Base-by-base conservation (phyloP, 2,888 invertebrate genomes). In the Drosophila nigritarsus region DNA sequence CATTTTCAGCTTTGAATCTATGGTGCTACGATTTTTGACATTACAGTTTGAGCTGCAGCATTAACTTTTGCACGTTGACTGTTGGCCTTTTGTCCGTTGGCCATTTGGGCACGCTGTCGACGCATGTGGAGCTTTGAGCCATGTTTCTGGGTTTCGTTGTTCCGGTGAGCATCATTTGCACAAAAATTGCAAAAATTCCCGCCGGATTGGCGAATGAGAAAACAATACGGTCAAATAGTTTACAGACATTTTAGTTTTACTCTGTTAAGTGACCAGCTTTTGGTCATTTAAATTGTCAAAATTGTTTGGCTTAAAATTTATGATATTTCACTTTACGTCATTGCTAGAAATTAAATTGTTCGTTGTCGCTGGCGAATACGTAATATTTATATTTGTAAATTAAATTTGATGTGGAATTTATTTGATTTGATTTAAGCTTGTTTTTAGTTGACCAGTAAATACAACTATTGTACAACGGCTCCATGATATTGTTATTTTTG, bases 131-230 rank as follows among this genome's bases (percentile, higher is more conserved):
- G 80, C 71, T 75, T 53, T 79, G 80, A 81, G 81, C 79, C 88
- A 75, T 87, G 83, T 73, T 88, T 78, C 82, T 84, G 73, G 60
- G 73, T 48, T 62, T 67, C 51, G 65, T 50, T 66, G 61, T 83
- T 87, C 85, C 85, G 83, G 82, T 85, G 85, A 86, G 88, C 83
- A 85, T 87, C 75, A 85, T 85, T 85, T 85, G 88, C 86, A 85
- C 88, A 86, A 83, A 83, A 85, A 85, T 79, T 85, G 76, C 81
- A 77, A 82, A 80, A 83, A 76, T 71, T 70, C 61, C 58, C 51
- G 58, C 58, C 58, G 71, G 72, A 70, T 74, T 61, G 66, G 65
- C 68, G 70, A 49, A 63, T 65, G 50, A 38, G 70, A 70, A 66
- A 71, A 71, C 71, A 59, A 60, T 68, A 61, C 62, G 58, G 63